phyloP scores from a whole-genome alignment of 2,888 invertebrate genomes.

The Erebia aethiops region DNA sequence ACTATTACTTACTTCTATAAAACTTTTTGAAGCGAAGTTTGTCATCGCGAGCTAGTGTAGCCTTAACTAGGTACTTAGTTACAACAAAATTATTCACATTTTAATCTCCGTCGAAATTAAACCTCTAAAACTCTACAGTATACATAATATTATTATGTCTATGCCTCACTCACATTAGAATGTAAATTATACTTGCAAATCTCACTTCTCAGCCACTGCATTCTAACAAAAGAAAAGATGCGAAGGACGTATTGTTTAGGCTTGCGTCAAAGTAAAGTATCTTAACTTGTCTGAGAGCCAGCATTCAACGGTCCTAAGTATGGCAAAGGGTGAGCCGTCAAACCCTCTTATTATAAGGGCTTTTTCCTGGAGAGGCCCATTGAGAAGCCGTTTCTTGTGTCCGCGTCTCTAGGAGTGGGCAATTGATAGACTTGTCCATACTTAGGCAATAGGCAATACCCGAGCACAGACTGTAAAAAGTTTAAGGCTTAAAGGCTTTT shows the following conservation, averaged over 20 bases:
- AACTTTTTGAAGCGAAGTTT: too few species aligned
- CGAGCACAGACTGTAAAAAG: neutral
- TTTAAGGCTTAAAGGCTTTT: neutral
- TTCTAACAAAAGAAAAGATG: constrained; percentile 34
- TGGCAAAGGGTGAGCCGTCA: constrained; percentile 35
- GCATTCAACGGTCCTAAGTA: constrained; percentile 34
- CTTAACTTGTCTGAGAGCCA: constrained; percentile 41
- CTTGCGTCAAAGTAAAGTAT: constrained; percentile 38
- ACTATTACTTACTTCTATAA: too few species aligned
- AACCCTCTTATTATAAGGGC: constrained; percentile 37
- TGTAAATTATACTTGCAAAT: constrained; percentile 19
- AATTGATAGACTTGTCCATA: constrained; percentile 8
- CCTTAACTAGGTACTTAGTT: neutral
- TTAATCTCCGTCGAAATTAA: too few species aligned
- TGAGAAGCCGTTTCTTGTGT: constrained; percentile 23
- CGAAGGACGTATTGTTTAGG: constrained; percentile 36
- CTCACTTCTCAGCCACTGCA: constrained; percentile 18
- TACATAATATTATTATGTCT: too few species aligned
- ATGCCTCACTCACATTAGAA: constrained; percentile 1
- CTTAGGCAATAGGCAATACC: neutral
- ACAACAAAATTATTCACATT: too few species aligned
- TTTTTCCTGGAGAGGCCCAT: constrained; percentile 37
- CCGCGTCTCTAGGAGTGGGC: constrained; percentile 17
- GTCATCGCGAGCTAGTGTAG: neutral
- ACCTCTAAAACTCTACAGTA: too few species aligned